Conservation (phyloP, 2,888 invertebrate species). For the Andrena bucephala region DNA sequence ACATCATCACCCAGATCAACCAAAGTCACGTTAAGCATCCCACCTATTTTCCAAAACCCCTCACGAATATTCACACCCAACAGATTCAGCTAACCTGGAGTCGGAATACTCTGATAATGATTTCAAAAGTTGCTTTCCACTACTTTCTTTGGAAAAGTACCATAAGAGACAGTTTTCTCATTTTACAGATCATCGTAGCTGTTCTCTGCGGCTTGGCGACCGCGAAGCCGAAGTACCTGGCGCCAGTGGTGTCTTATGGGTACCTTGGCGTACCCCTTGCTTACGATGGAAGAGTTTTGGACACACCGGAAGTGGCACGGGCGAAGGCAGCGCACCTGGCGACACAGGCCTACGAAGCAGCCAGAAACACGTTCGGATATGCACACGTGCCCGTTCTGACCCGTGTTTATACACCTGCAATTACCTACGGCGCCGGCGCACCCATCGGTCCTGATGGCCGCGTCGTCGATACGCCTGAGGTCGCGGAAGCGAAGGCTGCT, state of each 20-base stretch:
- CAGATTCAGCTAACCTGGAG: neutral
- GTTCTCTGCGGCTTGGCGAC: slow-evolving; percentile 67
- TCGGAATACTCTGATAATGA: neutral
- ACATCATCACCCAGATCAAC: neutral
- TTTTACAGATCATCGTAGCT: slow-evolving; percentile 70
- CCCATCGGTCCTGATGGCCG: slow-evolving; percentile 80
- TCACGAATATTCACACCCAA: neutral
- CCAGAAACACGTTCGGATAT: slow-evolving; percentile 73
- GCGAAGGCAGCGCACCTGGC: slow-evolving; percentile 85
- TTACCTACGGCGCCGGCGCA: slow-evolving; percentile 68
- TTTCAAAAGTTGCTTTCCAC: neutral
- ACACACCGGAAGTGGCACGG: slow-evolving; percentile 83
- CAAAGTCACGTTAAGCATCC: neutral
- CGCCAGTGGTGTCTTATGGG: slow-evolving; percentile 29
- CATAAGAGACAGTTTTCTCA: neutral
- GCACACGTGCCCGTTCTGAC: slow-evolving; percentile 48
- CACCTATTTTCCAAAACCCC: neutral
- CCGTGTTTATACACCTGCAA: slow-evolving; percentile 60
- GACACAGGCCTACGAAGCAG: slow-evolving; percentile 83
- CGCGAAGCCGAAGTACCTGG: slow-evolving; percentile 67
- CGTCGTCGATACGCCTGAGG: slow-evolving; percentile 81
- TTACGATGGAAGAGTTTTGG: slow-evolving; percentile 77
- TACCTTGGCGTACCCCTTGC: slow-evolving; percentile 73
- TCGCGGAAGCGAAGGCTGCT: slow-evolving; percentile 80
- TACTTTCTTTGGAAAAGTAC: neutral